These are phyloP conservation scores for Pediacus dermestoides DNA, from an alignment of 2,888 invertebrate species.

Conservation along the genomic window DNA sequence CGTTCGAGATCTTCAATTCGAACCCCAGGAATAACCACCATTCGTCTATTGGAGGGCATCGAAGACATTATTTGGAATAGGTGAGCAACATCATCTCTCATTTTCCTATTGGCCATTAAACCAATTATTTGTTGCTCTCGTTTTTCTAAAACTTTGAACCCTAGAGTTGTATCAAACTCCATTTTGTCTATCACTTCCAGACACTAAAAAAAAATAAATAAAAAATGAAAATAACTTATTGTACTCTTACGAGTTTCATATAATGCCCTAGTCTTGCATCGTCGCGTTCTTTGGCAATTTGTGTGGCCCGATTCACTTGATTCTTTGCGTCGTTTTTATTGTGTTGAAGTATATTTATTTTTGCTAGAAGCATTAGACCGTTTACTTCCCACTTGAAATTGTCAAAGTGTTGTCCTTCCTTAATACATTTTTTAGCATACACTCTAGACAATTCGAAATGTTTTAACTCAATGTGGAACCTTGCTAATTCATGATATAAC, in stretches of 20 bases:
- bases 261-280: constrained; percentile 43
- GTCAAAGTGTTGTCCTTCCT: constrained; percentile 38
- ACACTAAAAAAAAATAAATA: constrained; percentile 29
- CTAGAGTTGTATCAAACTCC: constrained; percentile 44
- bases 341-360: constrained; percentile 48
- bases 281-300: constrained; percentile 41
- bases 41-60: constrained; percentile 48
- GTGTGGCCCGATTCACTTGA: constrained; percentile 36
- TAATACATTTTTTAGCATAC: constrained; percentile 45
- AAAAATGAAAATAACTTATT: constrained; percentile 1
- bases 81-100: constrained; percentile 48
- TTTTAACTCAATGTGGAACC: constrained; percentile 45
- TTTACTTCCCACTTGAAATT: constrained; percentile 49
- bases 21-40: constrained; percentile 53
- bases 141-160: constrained; percentile 43
- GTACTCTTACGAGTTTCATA: constrained; percentile 34
- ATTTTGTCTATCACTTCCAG: constrained; percentile 44
- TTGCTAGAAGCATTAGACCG: constrained; percentile 47
- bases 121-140: constrained; percentile 49
- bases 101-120: constrained; percentile 45
- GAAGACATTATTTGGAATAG: constrained; percentile 50
- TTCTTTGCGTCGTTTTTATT: constrained; percentile 52
- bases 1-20: constrained; percentile 15
- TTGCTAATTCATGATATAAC: constrained; percentile 52
- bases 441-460: constrained; percentile 49